These are phyloP conservation scores for Lepidochrysops patricia DNA, from an alignment of 2,888 invertebrate genomes.

Conservation along the genomic window DNA sequence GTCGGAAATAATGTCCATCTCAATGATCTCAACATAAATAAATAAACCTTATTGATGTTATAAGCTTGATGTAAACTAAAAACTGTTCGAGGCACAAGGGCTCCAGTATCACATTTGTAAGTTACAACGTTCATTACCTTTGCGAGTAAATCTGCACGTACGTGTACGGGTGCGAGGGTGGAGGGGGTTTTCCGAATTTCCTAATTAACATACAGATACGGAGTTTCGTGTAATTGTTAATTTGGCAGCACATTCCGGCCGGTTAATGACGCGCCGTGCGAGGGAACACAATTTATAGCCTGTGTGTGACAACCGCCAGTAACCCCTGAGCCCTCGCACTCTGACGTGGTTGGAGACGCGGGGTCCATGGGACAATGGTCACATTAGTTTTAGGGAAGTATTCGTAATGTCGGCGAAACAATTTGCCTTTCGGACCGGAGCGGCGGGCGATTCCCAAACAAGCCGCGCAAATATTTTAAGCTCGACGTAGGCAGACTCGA, in stretches of 20 bases:
- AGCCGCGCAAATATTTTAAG: constrained; percentile 12
- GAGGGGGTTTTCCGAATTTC: constrained; percentile 42
- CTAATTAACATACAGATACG: constrained; percentile 63
- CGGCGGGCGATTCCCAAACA: constrained; percentile 27
- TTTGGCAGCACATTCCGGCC: constrained; percentile 62
- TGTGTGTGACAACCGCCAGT: constrained; percentile 50
- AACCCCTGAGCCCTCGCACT: constrained; percentile 27
- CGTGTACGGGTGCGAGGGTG: constrained; percentile 18
- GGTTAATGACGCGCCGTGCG: constrained; percentile 59
- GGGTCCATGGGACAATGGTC: constrained; percentile 35
- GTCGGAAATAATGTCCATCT: too few relatives aligned
- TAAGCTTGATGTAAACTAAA: too few relatives aligned
- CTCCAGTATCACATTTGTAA: too few relatives aligned
- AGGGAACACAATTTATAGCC: constrained; percentile 47
- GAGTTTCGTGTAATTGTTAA: constrained; percentile 64
- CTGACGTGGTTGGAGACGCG: background rate
- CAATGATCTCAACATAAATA: too few relatives aligned
- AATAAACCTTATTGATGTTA: too few relatives aligned
- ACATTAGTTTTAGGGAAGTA: constrained; percentile 49
- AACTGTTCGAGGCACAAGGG: too few relatives aligned
- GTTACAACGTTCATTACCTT: background rate
- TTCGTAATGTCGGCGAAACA: constrained; percentile 55
- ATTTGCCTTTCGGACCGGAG: constrained; percentile 40
- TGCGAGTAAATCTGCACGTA: background rate
- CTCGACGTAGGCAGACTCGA: constrained; percentile 15